Evolutionary conservation across 1,140 invertebrate species (phyloP).

Genomic region (Paralvinella palmiformis): DNA sequence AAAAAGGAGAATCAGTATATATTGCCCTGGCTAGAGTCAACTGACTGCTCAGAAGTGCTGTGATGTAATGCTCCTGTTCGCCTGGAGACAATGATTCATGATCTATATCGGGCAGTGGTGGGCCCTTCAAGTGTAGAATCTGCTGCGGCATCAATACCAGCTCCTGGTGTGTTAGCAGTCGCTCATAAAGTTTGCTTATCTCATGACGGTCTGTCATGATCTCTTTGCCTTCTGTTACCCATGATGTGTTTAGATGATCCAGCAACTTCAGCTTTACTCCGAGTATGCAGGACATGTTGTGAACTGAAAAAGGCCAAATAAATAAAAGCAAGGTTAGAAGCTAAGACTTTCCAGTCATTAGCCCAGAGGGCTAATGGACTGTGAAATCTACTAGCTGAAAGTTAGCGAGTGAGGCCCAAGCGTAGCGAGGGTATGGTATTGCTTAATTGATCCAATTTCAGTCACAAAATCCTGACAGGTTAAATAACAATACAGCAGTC

Average conservation of each 20-base stretch:
- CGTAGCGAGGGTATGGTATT: no score
- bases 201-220: conserved; percentile 54
- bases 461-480: no score
- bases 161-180: conserved; percentile 56
- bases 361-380: no score
- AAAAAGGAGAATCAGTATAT: conserved; percentile 57
- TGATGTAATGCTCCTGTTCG: conserved; percentile 56
- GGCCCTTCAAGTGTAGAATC: conserved; percentile 49
- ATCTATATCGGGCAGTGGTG: conserved; percentile 51
- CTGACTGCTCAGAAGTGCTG: conserved; percentile 54
- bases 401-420: no score
- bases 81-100: conserved; percentile 39
- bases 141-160: conserved; percentile 43
- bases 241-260: conserved; percentile 57
- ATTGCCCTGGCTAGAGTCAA: conserved; percentile 55
- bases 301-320: no score
- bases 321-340: no score
- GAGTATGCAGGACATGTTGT: conserved; percentile 13
- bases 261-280: conserved; percentile 52
- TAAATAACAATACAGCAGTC: no score
- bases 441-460: no score
- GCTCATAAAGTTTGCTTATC: conserved; percentile 55
- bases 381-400: no score
- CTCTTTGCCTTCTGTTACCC: conserved; percentile 59
- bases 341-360: no score